Base-by-base conservation (phyloP, 2,113 vertebrate species). In the Miniopterus natalensis region DNA sequence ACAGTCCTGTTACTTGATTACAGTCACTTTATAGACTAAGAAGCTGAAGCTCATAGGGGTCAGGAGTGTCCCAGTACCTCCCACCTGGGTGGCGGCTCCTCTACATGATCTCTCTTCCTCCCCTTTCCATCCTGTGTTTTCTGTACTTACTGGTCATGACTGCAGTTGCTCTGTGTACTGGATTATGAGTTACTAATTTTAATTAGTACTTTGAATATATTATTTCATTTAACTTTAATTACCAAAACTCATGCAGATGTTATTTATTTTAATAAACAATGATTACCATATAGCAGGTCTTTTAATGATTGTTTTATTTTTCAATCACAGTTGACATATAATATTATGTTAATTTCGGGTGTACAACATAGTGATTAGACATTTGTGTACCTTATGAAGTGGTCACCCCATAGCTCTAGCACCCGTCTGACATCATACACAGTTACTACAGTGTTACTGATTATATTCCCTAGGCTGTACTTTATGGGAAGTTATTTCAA, bases 131-230 rank as follows among this genome's bases (percentile, higher is more conserved):
- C 21, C 81, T 47, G 4, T 36, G 59, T 53, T 55, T 71, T 74
- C 36, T 88, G 2, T 71, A 20, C 31, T 88, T 83, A 14, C 1
- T 97, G 71, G 45, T 91, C 65, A 87, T 53, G 51, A 47, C 17
- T 79, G 27, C 21, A 91, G 0, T 57, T 40, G 9, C 9, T 81
- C 17, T 90, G 10, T 92, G 20, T 49, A 45, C 47, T 77, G 29
- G 74, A 80, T 23, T 86, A 55, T 57, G 31, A 11, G 49, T 86
- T 65, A 59, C 27, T 81, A 40, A 40, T 85, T 89, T 75, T 90
- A 95, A 61, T 59, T 83, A 86, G 57, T 25, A 74, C 63, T 79
- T 94, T 79, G n/a, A 83, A 78, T 40, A 42, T 77, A 42, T 88
- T 47, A 74, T 63, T 89, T 95, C 9, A 90, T 88, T 92, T 90